phyloP scores from a whole-genome alignment of 2,113 vertebrate species.

The Cephalopterus ornatus region DNA sequence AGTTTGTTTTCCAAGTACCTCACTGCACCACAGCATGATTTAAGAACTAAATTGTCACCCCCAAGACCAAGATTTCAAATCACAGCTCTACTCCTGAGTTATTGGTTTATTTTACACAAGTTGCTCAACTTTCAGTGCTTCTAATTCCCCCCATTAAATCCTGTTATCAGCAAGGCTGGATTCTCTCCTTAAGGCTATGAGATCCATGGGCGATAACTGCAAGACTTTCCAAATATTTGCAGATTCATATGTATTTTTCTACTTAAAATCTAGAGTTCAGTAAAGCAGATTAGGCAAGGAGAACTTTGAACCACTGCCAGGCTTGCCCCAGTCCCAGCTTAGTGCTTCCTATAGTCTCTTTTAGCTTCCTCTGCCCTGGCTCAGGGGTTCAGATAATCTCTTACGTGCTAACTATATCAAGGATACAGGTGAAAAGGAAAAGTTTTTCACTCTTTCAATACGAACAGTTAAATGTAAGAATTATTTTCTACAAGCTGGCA shows the following conservation, averaged over 20 bases:
- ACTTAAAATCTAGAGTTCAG: neutral
- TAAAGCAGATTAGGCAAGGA: neutral
- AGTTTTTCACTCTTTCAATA: neutral
- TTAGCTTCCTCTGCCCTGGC: neutral
- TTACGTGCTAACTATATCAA: neutral
- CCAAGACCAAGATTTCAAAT: neutral
- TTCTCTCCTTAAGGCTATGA: neutral
- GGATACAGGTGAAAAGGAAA: neutral
- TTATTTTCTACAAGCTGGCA: neutral
- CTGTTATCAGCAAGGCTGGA: neutral
- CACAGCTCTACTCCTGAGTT: neutral
- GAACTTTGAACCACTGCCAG: neutral
- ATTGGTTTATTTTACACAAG: neutral
- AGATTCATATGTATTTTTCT: neutral
- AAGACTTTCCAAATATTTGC: neutral
- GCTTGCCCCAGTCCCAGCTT: neutral
- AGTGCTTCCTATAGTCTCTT: neutral
- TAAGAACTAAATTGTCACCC: neutral
- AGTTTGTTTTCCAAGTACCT: slow-evolving; percentile 14
- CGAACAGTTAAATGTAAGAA: neutral
- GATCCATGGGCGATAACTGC: neutral
- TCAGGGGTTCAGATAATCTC: neutral
- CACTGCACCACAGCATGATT: neutral
- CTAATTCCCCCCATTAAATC: neutral
- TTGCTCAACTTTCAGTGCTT: neutral